Percentiles rank a stretch among this genome's conserved stretches.
Conservation (phyloP, 2,113 vertebrate genomes). For the Nipponia nippon region DNA sequence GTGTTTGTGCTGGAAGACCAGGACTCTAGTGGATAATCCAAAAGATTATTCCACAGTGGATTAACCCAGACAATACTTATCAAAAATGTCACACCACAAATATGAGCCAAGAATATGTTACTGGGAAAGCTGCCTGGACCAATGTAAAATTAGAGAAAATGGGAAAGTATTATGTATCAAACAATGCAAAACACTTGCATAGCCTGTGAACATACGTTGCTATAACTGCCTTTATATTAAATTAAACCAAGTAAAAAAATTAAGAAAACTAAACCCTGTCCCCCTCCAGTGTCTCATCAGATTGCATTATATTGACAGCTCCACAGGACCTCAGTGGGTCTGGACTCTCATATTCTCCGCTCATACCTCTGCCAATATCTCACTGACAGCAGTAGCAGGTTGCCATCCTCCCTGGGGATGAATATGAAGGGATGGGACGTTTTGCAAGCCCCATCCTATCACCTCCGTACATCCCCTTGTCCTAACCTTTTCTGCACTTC, state of each 20-base stretch:
- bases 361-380: background rate
- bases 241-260: background rate
- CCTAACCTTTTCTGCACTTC: background rate
- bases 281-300: background rate
- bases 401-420: background rate
- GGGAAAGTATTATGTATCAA: background rate
- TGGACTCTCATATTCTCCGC: background rate
- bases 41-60: slow-evolving; percentile 23
- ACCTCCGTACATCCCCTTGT: background rate
- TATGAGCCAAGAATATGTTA: background rate
- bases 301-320: background rate
- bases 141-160: background rate
- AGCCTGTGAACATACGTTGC: background rate
- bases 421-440: background rate
- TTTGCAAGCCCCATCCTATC: background rate
- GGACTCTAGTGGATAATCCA: background rate
- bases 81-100: slow-evolving; percentile 23
- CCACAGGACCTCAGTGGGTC: background rate
- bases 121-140: background rate
- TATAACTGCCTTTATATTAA: background rate
- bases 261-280: background rate
- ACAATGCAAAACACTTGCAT: background rate
- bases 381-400: background rate
- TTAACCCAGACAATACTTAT: slow-evolving; percentile 17
- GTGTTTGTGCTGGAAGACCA: background rate